Conservation (phyloP, 1,140 invertebrate genomes). For the Yoshiicerus persimilis region DNA sequence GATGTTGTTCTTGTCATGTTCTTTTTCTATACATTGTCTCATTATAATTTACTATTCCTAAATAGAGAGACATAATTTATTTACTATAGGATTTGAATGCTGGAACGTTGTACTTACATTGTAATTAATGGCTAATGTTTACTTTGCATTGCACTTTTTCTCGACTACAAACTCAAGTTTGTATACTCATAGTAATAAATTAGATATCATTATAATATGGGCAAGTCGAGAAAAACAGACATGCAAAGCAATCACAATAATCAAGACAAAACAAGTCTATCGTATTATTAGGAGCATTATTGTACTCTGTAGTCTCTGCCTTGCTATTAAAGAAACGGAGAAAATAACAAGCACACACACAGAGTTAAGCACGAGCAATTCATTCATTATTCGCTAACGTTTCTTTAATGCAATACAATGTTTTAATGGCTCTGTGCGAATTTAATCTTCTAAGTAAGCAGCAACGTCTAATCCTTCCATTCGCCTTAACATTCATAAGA, state of each 20-base stretch:
- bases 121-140: not conserved
- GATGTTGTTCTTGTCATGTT: constrained; percentile 13
- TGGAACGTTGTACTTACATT: not conserved
- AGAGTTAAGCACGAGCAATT: not conserved
- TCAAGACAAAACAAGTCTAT: not conserved
- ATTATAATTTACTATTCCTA: not conserved
- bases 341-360: not conserved
- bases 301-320: not conserved
- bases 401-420: not conserved
- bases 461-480: not conserved
- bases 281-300: not conserved
- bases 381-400: not conserved
- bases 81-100: not conserved
- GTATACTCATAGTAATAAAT: not conserved
- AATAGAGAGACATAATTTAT: not conserved
- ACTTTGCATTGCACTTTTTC: not conserved
- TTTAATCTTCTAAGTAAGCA: not conserved
- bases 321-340: not conserved
- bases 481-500: not conserved
- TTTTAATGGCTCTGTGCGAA: not conserved
- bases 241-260: not conserved
- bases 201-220: not conserved
- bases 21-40: not conserved
- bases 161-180: not conserved
- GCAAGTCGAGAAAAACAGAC: not conserved